Conservation (phyloP, 2,888 invertebrate species). For the Syritta pipiens region DNA sequence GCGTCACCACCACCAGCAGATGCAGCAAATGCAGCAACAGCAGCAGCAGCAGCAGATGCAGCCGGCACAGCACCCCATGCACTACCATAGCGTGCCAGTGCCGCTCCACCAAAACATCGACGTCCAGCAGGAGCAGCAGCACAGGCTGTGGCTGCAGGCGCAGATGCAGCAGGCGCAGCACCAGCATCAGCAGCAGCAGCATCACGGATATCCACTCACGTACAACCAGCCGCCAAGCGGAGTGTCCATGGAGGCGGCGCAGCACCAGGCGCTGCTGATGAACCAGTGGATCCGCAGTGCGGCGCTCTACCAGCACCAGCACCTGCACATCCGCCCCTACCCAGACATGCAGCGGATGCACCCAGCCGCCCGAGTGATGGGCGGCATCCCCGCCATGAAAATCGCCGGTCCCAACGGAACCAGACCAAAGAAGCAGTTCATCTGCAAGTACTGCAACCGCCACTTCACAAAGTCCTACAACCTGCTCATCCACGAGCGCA, state of each 20-base stretch:
- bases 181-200: conserved; percentile 71
- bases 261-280: conserved; percentile 82
- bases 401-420: conserved; percentile 82
- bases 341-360: conserved; percentile 81
- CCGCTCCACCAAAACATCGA: conserved; percentile 78
- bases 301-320: conserved; percentile 83
- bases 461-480: conserved; percentile 99
- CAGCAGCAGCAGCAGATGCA: conserved; percentile 64
- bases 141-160: conserved; percentile 70
- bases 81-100: conserved; percentile 76
- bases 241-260: conserved; percentile 80
- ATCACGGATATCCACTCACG: conserved; percentile 63
- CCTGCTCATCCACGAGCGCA: conserved; percentile 96
- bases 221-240: conserved; percentile 70
- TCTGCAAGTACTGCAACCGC: conserved; percentile 97
- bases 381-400: conserved; percentile 81
- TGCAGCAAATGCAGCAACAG: conserved; percentile 70
- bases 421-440: conserved; percentile 91
- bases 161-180: conserved; percentile 68
- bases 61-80: conserved; percentile 74
- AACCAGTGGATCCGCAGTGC: conserved; percentile 88
- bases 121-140: conserved; percentile 70
- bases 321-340: conserved; percentile 78
- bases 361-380: conserved; percentile 75
- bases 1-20: conserved; percentile 71